Evolutionary conservation across 2,888 invertebrate genomes (phyloP).

Genomic region (Cyclophora punctaria): DNA sequence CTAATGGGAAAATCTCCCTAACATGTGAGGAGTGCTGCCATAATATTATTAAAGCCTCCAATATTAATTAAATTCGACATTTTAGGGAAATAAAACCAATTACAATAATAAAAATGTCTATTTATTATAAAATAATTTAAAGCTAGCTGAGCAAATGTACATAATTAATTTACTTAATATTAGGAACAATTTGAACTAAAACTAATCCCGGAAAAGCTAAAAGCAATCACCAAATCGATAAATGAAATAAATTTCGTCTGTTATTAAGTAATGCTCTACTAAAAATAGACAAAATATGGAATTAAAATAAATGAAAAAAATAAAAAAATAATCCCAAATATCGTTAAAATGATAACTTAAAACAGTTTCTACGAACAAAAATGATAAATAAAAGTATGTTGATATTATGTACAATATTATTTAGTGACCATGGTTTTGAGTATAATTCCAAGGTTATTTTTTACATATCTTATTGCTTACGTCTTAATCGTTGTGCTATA

Average conservation of each 20-base stretch:
- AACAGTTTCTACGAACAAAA: too few relatives aligned
- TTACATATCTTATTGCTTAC: too few relatives aligned
- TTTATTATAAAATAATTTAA: conserved; percentile 26
- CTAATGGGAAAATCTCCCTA: too few relatives aligned
- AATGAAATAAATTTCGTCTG: conserved; percentile 1
- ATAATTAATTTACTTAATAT: conserved; percentile 31
- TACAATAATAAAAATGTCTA: not conserved
- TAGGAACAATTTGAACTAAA: conserved; percentile 55
- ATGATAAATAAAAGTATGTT: too few relatives aligned
- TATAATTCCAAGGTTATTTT: too few relatives aligned
- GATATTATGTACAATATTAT: too few relatives aligned
- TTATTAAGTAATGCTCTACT: too few relatives aligned
- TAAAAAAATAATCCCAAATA: not conserved
- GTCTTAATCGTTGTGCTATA: too few relatives aligned
- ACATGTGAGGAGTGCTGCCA: too few relatives aligned
- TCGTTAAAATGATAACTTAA: too few relatives aligned
- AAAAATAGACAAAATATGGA: not conserved
- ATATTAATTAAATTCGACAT: not conserved
- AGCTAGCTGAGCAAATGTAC: conserved; percentile 47
- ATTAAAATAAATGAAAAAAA: not conserved
- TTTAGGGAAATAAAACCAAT: conserved; percentile 2
- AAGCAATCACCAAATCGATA: conserved; percentile 11
- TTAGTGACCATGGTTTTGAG: too few relatives aligned
- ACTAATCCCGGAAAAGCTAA: conserved; percentile 26
- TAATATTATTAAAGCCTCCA: too few relatives aligned